Conservation (phyloP, 1,140 invertebrate genomes). For the Pogonomyrmex californicus region DNA sequence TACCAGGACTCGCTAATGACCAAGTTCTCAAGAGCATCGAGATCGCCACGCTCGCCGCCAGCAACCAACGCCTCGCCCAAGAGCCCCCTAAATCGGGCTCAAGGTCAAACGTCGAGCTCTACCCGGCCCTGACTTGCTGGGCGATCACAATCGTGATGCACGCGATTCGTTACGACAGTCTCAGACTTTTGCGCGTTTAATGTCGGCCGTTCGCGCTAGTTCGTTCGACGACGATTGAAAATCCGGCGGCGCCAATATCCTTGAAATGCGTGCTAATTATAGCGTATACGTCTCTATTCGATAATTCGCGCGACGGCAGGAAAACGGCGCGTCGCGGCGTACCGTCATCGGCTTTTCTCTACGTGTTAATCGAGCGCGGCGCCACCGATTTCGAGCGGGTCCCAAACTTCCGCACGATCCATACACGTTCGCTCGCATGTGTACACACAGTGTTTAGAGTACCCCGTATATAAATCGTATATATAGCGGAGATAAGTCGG, state of each 20-base stretch:
- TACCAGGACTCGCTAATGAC: conserved; percentile 77
- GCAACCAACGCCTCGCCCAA: conserved; percentile 82
- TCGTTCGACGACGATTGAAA: background rate
- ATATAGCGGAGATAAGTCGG: conserved; percentile 21
- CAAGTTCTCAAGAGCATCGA: conserved; percentile 69
- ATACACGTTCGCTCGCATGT: conserved; percentile 30
- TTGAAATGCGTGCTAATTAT: conserved; percentile 34
- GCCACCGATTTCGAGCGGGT: conserved; percentile 2
- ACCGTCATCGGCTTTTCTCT: conserved; percentile 14
- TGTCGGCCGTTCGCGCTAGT: background rate
- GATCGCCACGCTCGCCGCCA: conserved; percentile 80
- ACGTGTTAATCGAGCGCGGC: conserved; percentile 31
- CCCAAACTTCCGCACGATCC: conserved; percentile 37
- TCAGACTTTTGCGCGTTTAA: conserved; percentile 37
- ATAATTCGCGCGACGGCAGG: background rate
- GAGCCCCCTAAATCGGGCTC: conserved; percentile 77
- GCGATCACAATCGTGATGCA: conserved; percentile 7
- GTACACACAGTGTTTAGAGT: conserved; percentile 52
- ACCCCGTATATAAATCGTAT: conserved; percentile 40
- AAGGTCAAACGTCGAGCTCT: background rate
- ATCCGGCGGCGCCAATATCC: background rate
- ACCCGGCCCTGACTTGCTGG: conserved; percentile 13
- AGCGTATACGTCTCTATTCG: conserved; percentile 22
- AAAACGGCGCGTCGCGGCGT: background rate
- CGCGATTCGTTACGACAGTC: conserved; percentile 11